Evolutionary conservation across 92 coral and sea anemone genomes (phyloP).

Genomic region (Siderastrea radians): DNA sequence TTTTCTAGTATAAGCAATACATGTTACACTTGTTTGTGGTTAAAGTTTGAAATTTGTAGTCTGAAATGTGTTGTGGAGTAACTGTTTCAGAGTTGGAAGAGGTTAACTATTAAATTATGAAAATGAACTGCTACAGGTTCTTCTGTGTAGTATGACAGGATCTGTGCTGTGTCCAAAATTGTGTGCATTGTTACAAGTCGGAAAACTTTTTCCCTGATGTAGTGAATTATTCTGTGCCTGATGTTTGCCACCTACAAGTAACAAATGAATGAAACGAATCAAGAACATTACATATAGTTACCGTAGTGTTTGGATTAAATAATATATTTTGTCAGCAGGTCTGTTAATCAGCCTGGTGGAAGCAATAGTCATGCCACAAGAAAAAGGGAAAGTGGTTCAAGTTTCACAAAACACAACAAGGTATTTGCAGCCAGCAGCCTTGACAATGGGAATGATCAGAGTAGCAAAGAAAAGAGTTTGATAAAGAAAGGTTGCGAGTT

Average conservation of each 20-base stretch:
- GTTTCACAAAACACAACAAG: constrained; percentile 32
- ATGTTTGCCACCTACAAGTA: no score
- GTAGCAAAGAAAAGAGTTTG: constrained; percentile 16
- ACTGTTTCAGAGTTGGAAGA: no score
- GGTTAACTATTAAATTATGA: no score
- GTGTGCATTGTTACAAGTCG: no score
- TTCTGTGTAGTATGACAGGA: neutral
- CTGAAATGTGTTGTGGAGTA: neutral
- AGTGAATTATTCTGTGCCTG: neutral
- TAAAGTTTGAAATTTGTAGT: neutral
- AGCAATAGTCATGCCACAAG: constrained; percentile 4
- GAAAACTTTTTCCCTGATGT: neutral
- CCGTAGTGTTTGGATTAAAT: neutral
- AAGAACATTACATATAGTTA: no score
- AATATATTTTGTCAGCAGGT: neutral
- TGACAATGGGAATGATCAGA: neutral
- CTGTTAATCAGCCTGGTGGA: constrained; percentile 29
- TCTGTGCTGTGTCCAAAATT: neutral
- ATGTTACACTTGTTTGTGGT: neutral
- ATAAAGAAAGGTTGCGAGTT: constrained; percentile 8
- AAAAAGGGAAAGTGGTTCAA: constrained; percentile 18
- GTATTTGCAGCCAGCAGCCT: constrained; percentile 19
- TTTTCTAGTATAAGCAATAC: neutral
- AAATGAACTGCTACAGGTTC: no score
- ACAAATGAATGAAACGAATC: no score